phyloP scores from a whole-genome alignment of 2,797 vertebrate genomes.

The Pangasius djambal region DNA sequence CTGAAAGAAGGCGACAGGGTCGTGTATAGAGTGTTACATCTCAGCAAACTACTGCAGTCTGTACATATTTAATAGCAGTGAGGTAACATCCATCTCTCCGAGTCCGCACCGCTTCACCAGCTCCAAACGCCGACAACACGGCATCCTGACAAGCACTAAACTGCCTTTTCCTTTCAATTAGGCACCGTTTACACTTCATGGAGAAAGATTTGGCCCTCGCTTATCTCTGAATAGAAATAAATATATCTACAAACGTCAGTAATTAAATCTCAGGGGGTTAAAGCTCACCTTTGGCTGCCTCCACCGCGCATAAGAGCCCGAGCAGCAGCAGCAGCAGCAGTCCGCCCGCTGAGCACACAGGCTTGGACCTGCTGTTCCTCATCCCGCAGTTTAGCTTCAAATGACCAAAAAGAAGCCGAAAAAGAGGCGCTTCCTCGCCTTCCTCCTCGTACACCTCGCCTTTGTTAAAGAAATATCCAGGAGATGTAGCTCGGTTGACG shows the following conservation, averaged over 20 bases:
- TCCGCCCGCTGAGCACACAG: conserved; percentile 74
- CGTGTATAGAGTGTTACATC: background rate
- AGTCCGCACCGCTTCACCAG: background rate
- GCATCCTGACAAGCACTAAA: background rate
- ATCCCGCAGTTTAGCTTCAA: conserved; percentile 65
- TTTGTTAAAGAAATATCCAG: conserved; percentile 69
- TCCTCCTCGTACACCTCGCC: conserved; percentile 36
- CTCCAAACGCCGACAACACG: background rate
- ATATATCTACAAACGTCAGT: background rate
- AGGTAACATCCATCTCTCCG: conserved; percentile 4
- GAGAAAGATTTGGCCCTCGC: background rate
- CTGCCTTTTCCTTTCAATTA: background rate
- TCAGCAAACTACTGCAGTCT: background rate
- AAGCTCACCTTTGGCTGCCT: conserved; percentile 77
- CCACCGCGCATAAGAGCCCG: conserved; percentile 65
- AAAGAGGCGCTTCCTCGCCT: conserved; percentile 48
- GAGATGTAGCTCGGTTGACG: conserved; percentile 68
- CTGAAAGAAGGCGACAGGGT: fast-evolving
- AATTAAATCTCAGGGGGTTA: conserved; percentile 7
- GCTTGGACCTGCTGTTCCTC: conserved; percentile 74
- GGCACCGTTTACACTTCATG: background rate
- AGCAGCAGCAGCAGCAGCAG: conserved; percentile 77
- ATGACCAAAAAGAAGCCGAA: conserved; percentile 11
- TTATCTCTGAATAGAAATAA: background rate
- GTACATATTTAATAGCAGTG: background rate